Conservation (phyloP, 2,888 invertebrate genomes). For the Drosophila seclusa region DNA sequence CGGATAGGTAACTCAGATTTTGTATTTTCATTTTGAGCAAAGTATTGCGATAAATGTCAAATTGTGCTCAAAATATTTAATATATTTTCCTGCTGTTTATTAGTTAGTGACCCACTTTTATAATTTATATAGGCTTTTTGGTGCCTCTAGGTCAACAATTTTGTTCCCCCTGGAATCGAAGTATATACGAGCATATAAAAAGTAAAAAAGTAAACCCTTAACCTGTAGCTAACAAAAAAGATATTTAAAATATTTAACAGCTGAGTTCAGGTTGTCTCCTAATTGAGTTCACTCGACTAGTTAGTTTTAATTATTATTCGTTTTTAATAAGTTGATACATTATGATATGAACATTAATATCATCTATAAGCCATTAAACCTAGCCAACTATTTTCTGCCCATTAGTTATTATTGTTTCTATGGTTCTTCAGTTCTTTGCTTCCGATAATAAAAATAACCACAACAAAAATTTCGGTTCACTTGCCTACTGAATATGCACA, state of each 20-base stretch:
- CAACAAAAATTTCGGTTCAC: constrained; percentile 6
- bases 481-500: constrained; percentile 14
- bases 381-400: constrained; percentile 8
- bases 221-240: not conserved
- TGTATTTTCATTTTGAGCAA: no score
- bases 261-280: not conserved
- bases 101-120: not conserved
- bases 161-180: not conserved
- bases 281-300: not conserved
- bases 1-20: not conserved
- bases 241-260: not conserved
- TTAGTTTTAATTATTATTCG: not conserved
- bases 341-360: not conserved
- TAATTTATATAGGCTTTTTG: no score
- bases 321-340: not conserved
- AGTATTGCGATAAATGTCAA: not conserved
- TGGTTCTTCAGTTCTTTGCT: no score
- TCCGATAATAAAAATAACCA: constrained; percentile 15
- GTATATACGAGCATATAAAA: not conserved
- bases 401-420: constrained; percentile 6
- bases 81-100: not conserved
- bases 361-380: not conserved
- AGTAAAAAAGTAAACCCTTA: not conserved
- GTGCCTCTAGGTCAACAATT: not conserved
- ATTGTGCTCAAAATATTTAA: not conserved